Base-by-base conservation (phyloP, 2,113 vertebrate species). In the Otis tarda region DNA sequence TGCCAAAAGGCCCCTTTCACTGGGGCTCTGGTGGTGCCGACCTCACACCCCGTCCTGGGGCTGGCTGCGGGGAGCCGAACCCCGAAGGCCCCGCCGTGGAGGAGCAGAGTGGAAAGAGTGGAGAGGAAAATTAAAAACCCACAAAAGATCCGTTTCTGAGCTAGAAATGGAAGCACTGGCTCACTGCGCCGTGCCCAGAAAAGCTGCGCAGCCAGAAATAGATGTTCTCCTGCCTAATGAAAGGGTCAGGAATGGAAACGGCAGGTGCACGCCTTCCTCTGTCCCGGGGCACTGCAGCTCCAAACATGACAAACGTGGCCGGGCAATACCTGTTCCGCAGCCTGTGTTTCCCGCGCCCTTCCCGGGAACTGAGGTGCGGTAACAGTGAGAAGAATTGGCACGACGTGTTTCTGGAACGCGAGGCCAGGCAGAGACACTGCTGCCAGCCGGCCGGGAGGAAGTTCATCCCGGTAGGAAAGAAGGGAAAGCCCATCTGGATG, bases 401-500 rank as follows among this genome's bases (percentile, higher is more conserved):
- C 0, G 0, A 2, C 6, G 18, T 10, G 59, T 10, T 64, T 64
- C 37, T 50, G n/a, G 41, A 47, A 21, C 17, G 2, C 0, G 31
- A 59, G 74, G 41, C 21, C 73, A 19, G 68, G 86, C 45, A 27
- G 75, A 37, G 37, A 60, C 85, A 12, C 31, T 19, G 71, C 67
- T 83, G 67, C 52, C 77, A 61, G 39, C 3, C 20, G 0, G 69
- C 1, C 24, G 20, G 61, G 31, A 33, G 47, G 67, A 28, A 43
- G 4, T n/a, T 83, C 69, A 25, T 39, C n/a, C 68, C 5, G 1
- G 15, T 6, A 6, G 12, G 10, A 83, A 37, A 22, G 4, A 35
- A 50, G 55, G 59, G 74, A 21, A 47, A 9, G 12, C 22, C 63
- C 4, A 1, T 22, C 49, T 49, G 63, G 39, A 23, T 22, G 39